Base-by-base conservation (phyloP, 2,797 vertebrate species). In the Peromyscus attwateri region DNA sequence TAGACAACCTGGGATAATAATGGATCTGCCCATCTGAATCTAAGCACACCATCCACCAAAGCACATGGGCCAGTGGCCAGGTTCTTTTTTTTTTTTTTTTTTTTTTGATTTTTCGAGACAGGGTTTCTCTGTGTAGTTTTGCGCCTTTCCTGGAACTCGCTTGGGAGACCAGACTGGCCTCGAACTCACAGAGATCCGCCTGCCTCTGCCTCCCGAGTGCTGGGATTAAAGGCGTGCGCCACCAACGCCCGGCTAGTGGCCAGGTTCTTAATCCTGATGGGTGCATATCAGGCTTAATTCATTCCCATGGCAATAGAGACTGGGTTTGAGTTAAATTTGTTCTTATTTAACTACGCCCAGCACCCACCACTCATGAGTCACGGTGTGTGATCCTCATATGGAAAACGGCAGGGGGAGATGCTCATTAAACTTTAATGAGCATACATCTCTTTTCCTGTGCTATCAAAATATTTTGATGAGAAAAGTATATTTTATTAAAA, bases 401-500 rank as follows among this genome's bases (percentile, higher is more conserved):
- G 87, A 62, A 96, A 91, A 92, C 40, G 85, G 62, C 92, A 93
- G 92, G 68, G 66, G 92, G 91, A 95, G 62, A 73, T 68, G 57
- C 29, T 91, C 95, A 95, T 96, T 94, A 96, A 97, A 97, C 84
- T 92, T 96, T 97, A 96, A 96, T 97, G 96, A 97, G 96, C 83
- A 66, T 73, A 21, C 60, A 34, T 94, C 89, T 94, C 93, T 95
- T 93, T 93, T 93, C 75, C 87, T 0, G 19, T 84, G 87, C 95
- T 96, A 96, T 97, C 97, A 97, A 97, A 98, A 97, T 96, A 97
- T 97, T 97, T 96, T 97, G 95, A 97, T 93, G 95, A 96, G 95
- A 95, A 96, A 97, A 97, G 52, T 82, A 40, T 94, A 94, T 95
- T 97, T 98, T 91, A 97, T 97, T 98, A 97, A 96, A 96, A 96